Evolutionary conservation across 2,797 vertebrate species (phyloP).

Genomic region (Falco columbarius): DNA sequence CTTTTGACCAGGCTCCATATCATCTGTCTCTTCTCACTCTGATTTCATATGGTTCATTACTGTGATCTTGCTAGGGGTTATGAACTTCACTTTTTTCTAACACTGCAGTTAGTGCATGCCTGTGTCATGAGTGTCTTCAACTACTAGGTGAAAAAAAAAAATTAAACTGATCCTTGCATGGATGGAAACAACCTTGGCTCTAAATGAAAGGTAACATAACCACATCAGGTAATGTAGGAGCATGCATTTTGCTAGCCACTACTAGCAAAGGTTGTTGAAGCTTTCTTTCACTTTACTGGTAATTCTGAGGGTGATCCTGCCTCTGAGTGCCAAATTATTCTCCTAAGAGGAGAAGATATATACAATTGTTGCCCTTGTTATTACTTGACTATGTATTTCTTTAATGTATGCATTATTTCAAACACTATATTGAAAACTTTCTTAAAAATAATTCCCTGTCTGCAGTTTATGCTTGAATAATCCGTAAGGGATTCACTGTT

Average conservation of each 20-base stretch:
- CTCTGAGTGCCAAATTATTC: neutral
- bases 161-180: neutral
- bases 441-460: neutral
- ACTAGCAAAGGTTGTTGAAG: neutral
- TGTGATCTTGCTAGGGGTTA: neutral
- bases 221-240: neutral
- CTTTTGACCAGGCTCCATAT: conserved; percentile 4
- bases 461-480: neutral
- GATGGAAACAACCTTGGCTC: neutral
- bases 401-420: neutral
- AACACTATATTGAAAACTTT: neutral
- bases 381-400: neutral
- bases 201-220: neutral
- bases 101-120: neutral
- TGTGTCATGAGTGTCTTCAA: neutral
- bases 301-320: neutral
- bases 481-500: neutral
- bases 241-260: neutral
- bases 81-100: neutral
- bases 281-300: neutral
- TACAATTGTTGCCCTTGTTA: neutral
- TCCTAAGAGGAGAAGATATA: neutral
- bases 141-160: neutral
- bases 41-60: neutral
- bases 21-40: neutral